Evolutionary conservation across 2,113 vertebrate species (phyloP).

Genomic region (Prionailurus bengalensis): DNA sequence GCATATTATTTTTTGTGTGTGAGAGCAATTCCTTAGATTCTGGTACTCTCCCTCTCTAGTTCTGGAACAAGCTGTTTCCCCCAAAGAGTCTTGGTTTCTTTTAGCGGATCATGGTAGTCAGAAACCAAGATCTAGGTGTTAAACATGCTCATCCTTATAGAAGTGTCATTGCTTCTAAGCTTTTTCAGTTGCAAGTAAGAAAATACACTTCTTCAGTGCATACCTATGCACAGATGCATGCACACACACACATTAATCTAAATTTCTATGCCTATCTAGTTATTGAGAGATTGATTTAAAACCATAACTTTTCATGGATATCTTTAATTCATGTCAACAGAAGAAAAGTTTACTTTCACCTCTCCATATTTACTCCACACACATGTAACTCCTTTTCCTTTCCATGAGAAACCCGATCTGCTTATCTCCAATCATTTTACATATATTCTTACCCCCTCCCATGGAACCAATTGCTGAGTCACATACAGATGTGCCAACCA

Average conservation of each 20-base stretch:
- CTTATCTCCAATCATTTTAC: background rate
- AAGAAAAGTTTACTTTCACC: background rate
- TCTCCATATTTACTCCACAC: background rate
- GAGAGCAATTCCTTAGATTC: background rate
- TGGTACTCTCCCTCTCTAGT: background rate
- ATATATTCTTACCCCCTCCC: background rate
- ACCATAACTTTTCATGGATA: background rate
- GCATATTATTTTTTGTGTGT: background rate
- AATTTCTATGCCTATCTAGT: background rate
- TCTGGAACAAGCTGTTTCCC: background rate
- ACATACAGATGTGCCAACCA: background rate
- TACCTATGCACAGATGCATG: accelerated
- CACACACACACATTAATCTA: background rate
- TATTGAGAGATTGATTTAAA: background rate
- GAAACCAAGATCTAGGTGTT: background rate
- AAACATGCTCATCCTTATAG: background rate
- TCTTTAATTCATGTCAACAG: background rate
- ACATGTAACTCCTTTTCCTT: background rate
- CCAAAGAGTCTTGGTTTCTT: background rate
- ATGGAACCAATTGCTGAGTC: background rate
- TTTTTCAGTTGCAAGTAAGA: background rate
- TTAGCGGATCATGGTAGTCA: background rate
- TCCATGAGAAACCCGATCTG: background rate
- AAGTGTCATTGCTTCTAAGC: background rate
- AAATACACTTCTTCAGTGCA: background rate